Conservation (phyloP, 2,113 vertebrate species). For the Notothenia coriiceps region DNA sequence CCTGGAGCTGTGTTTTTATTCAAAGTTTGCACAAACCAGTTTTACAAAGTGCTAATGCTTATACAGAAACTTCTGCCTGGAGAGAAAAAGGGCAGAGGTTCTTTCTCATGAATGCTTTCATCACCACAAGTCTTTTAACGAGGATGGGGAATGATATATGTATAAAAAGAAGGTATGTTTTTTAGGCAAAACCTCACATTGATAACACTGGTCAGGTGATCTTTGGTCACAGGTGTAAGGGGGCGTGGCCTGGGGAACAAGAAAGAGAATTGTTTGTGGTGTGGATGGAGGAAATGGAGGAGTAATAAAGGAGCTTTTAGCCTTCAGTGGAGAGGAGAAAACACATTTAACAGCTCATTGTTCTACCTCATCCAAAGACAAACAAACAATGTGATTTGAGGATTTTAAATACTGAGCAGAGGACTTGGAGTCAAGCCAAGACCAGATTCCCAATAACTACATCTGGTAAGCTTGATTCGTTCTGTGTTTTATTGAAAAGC, state of each 20-base stretch:
- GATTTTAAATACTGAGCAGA: neutral
- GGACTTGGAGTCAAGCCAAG: neutral
- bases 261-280: neutral
- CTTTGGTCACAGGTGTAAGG: neutral
- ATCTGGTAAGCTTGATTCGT: neutral
- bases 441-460: neutral
- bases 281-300: neutral
- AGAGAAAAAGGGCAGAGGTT: no score
- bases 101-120: no score
- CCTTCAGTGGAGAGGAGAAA: neutral
- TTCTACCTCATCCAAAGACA: neutral
- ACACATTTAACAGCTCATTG: no score
- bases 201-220: no score
- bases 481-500: neutral
- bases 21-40: no score
- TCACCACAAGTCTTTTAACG: no score
- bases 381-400: neutral
- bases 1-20: no score
- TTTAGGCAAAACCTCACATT: no score
- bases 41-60: no score
- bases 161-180: no score
- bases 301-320: neutral
- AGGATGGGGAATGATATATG: no score
- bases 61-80: no score
- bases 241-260: neutral